phyloP scores from a whole-genome alignment of 2,888 invertebrate species.

The Notocelia uddmanniana region DNA sequence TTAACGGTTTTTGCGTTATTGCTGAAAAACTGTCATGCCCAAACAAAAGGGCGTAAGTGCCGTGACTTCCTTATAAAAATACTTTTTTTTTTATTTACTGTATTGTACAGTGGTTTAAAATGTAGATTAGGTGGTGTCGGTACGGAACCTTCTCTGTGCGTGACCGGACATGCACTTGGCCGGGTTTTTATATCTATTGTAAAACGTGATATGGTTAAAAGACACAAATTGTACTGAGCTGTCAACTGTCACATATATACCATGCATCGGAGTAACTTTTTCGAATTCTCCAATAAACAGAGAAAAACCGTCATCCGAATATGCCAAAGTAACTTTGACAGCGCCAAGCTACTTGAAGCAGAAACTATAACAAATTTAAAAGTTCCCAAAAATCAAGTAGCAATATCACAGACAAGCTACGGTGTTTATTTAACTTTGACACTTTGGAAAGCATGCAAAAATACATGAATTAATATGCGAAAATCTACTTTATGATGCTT shows the following conservation, averaged over 20 bases:
- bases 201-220: no score
- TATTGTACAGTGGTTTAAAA: no score
- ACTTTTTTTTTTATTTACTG: no score
- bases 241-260: neutral
- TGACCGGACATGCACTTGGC: no score
- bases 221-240: no score
- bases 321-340: conserved; percentile 21
- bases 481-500: neutral
- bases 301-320: conserved; percentile 8
- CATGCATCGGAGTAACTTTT: neutral
- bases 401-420: conserved; percentile 18
- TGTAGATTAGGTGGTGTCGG: no score
- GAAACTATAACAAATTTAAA: conserved; percentile 37
- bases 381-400: conserved; percentile 37
- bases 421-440: conserved; percentile 34
- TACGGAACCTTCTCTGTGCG: no score
- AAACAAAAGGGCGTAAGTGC: no score
- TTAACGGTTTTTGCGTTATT: no score
- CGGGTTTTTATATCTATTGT: no score
- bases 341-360: neutral
- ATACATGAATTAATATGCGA: neutral
- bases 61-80: no score
- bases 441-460: conserved; percentile 15
- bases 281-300: neutral
- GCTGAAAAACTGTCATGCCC: no score